Evolutionary conservation across 1,140 invertebrate species (phyloP), one percentile per base, ranked within the genome.

Genomic region (Leguminivora glycinivorella): DNA sequence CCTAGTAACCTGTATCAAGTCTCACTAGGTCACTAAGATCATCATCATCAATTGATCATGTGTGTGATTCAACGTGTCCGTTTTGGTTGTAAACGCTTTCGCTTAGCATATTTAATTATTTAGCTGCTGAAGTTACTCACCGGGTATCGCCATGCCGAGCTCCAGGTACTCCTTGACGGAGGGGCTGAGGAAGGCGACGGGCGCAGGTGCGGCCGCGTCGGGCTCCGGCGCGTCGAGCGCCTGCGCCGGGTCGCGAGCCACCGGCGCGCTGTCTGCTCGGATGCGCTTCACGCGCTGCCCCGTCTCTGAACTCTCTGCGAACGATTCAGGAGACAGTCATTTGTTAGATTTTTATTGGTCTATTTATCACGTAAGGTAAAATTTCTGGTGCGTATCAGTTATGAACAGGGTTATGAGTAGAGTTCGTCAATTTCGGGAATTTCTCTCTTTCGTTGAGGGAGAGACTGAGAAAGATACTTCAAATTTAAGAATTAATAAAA

Each of bases 91-190:
- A 7, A 12, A 34, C 12, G 31, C 31, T 10, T 34, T 29, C 26
- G 26, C 26, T 29, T 29, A 34, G 4, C 31, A 34, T 9, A 34
- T 34, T 34, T 34, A 2, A 10, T 10, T 10, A 2, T 10, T 34
- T 1, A 34, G 14, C 10, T 38, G 3, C 14, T 38, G 34, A 12
- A 38, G 6, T 38, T 38, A 71, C 92, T 92, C 93, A 97, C 96
- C 96, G 80, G 96, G 96, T 92, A 97, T 97, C 69, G 96, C 96
- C 93, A 96, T 96, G 73, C 96, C 96, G 66, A 97, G 93, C 91
- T 96, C 96, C 60, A 97, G 93, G 88, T 96, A 96, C 88, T 96
- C 96, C 63, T 95, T 93, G 19, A 97, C 96, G 3, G 96, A 97
- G 43, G 96, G 95, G 83, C 95, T 96, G 68, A 97, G 92, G 86